phyloP scores from a whole-genome alignment of 2,888 invertebrate species.

The Chromoteleia sp. region DNA sequence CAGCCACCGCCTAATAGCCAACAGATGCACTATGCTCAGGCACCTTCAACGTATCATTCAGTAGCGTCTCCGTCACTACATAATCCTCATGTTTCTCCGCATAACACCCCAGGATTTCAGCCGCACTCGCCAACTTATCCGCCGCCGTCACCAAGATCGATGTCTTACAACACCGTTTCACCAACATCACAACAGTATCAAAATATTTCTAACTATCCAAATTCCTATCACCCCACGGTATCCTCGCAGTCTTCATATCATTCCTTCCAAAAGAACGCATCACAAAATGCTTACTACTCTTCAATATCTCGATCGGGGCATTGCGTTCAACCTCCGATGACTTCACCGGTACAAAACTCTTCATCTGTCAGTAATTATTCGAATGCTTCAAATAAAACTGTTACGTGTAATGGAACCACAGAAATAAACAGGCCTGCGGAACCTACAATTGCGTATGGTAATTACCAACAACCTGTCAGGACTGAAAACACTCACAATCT shows the following conservation, averaged over 20 bases:
- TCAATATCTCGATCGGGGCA: conserved; percentile 74
- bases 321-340: conserved; percentile 75
- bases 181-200: conserved; percentile 85
- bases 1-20: conserved; percentile 58
- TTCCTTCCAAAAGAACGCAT: conserved; percentile 80
- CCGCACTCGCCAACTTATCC: conserved; percentile 83
- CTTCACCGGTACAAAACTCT: conserved; percentile 58
- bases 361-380: conserved; percentile 67
- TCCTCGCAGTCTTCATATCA: conserved; percentile 79
- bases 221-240: conserved; percentile 81
- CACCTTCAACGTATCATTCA: conserved; percentile 28
- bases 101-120: conserved; percentile 82
- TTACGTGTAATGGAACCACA: conserved; percentile 77
- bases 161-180: conserved; percentile 80
- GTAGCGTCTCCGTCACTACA: conserved; percentile 75
- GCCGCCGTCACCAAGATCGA: conserved; percentile 86
- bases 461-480: conserved; percentile 74
- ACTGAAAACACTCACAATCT: conserved; percentile 85
- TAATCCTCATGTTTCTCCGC: conserved; percentile 79
- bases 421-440: conserved; percentile 76
- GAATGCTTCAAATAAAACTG: conserved; percentile 72
- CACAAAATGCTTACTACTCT: conserved; percentile 51
- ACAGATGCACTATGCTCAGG: conserved; percentile 49
- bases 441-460: conserved; percentile 73
- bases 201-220: conserved; percentile 80